phyloP scores from a whole-genome alignment of 2,113 vertebrate genomes.

The Uropsilus gracilis region DNA sequence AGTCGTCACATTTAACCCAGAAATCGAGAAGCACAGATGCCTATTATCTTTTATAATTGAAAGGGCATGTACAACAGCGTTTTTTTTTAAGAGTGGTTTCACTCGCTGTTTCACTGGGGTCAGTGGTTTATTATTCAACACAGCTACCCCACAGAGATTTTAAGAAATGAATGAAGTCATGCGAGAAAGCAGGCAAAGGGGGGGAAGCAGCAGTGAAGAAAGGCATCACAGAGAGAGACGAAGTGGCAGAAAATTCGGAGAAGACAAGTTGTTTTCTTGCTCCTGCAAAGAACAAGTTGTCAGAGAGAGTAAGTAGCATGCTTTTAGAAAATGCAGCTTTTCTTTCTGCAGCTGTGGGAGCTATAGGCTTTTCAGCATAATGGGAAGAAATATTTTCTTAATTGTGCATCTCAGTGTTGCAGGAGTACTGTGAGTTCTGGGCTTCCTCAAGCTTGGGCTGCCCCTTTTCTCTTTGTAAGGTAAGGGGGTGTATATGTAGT shows the following conservation, averaged over 20 bases:
- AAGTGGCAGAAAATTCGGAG: neutral
- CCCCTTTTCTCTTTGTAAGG: neutral
- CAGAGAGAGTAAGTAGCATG: neutral
- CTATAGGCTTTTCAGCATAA: neutral
- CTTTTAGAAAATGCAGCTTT: neutral
- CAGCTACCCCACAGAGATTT: neutral
- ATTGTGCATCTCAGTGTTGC: neutral
- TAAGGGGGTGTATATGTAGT: too few relatives aligned
- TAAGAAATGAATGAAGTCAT: neutral
- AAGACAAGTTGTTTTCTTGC: accelerated
- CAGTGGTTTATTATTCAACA: neutral
- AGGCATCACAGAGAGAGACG: neutral
- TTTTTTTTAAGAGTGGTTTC: neutral
- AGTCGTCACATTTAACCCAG: neutral
- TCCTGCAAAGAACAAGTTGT: neutral
- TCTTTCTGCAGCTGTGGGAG: neutral
- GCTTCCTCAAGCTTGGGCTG: neutral
- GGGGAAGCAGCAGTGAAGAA: neutral
- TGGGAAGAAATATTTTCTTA: neutral
- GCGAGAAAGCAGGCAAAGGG: neutral
- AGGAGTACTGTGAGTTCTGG: too few relatives aligned
- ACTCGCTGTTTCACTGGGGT: neutral
- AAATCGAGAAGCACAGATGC: neutral
- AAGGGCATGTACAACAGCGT: neutral
- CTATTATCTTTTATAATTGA: neutral